Evolutionary conservation across 2,888 invertebrate genomes (phyloP).

Genomic region (Phania funesta): DNA sequence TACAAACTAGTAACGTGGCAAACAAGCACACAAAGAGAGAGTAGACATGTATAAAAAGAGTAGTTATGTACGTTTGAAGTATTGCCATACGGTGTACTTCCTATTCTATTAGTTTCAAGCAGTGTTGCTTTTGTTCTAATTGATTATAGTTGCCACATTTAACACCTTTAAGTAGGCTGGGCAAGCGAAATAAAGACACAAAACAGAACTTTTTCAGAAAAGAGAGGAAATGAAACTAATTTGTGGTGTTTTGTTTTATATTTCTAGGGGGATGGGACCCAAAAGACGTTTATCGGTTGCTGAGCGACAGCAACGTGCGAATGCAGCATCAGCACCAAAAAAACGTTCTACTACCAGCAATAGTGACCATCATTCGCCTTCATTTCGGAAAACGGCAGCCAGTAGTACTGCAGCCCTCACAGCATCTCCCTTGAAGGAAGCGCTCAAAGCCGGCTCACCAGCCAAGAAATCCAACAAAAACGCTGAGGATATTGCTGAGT

Average conservation of each 20-base stretch:
- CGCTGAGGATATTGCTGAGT: slow-evolving; percentile 4
- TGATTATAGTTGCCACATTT: slow-evolving; percentile 11
- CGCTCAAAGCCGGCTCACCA: slow-evolving; percentile 41
- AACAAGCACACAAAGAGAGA: neutral
- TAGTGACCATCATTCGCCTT: slow-evolving; percentile 68
- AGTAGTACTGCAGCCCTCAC: slow-evolving; percentile 12
- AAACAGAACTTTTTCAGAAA: neutral
- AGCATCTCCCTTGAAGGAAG: slow-evolving; percentile 61
- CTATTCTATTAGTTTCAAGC: neutral
- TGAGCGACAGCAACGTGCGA: slow-evolving; percentile 76
- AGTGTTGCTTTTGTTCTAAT: slow-evolving; percentile 10
- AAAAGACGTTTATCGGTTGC: slow-evolving; percentile 77
- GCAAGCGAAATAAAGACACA: neutral
- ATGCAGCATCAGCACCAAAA: slow-evolving; percentile 70
- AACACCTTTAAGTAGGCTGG: neutral
- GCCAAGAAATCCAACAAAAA: slow-evolving; percentile 57
- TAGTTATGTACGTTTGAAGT: slow-evolving; percentile 35
- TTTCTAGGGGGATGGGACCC: slow-evolving; percentile 76
- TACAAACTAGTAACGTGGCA: neutral
- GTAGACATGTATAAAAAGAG: slow-evolving; percentile 20
- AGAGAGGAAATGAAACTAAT: neutral
- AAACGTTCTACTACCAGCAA: slow-evolving; percentile 69
- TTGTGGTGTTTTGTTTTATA: slow-evolving; percentile 7
- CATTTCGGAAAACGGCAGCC: slow-evolving; percentile 63
- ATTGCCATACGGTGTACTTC: slow-evolving; percentile 25